These are phyloP conservation scores for Oxyura jamaicensis DNA, from an alignment of 2,113 vertebrate species.

Conservation along the genomic window DNA sequence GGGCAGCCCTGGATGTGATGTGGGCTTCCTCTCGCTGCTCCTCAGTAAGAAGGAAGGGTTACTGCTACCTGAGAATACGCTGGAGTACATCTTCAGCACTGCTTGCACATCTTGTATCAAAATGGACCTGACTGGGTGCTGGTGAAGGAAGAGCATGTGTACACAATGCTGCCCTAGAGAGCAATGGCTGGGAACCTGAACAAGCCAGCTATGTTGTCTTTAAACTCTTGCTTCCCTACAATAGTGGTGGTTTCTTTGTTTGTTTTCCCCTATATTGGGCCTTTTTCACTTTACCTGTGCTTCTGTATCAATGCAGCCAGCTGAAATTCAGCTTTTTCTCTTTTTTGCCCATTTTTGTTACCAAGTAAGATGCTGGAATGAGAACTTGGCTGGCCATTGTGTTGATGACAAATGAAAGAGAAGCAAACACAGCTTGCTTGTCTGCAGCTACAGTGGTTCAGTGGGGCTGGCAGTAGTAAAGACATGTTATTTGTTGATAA, in stretches of 20 bases:
- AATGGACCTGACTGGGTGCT: background rate
- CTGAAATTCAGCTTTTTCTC: background rate
- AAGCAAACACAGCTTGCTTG: slow-evolving; percentile 65
- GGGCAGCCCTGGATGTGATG: background rate
- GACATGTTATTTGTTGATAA: slow-evolving; percentile 42
- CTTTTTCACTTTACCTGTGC: background rate
- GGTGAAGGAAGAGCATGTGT: background rate
- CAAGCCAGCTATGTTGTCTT: background rate
- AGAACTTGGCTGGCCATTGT: slow-evolving; percentile 54
- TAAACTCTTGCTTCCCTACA: background rate
- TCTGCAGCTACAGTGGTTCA: slow-evolving; percentile 50
- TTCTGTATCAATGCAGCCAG: background rate
- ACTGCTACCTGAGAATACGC: background rate
- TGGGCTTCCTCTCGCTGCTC: background rate
- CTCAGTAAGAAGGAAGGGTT: background rate
- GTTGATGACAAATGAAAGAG: slow-evolving; percentile 42
- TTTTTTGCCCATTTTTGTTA: slow-evolving; percentile 26
- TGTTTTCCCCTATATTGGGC: background rate
- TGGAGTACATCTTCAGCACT: background rate
- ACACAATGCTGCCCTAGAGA: background rate
- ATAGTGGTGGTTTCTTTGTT: background rate
- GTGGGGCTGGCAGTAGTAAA: slow-evolving; percentile 39
- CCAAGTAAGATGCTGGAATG: slow-evolving; percentile 25
- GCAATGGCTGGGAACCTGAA: background rate
- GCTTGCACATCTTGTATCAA: background rate